Evolutionary conservation across 1,140 invertebrate genomes (phyloP).

Genomic region (Diploscapter pachys): DNA sequence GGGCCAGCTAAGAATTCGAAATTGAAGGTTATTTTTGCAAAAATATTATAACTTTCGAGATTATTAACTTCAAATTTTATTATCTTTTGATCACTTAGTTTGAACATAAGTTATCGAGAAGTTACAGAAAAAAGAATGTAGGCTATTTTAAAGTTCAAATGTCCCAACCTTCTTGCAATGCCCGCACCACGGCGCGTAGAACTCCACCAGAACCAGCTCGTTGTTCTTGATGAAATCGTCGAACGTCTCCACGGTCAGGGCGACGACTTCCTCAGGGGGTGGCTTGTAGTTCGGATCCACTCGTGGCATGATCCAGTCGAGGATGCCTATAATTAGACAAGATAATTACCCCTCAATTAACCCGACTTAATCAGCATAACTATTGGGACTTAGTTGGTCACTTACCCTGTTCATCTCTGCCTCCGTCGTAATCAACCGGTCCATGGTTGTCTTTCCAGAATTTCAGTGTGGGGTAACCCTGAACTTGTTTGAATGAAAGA

Average conservation of each 20-base stretch:
- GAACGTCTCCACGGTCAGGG: conserved; percentile 66
- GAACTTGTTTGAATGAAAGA: background rate
- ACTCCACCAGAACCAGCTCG: conserved; percentile 66
- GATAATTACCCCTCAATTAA: no score
- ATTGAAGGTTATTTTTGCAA: no score
- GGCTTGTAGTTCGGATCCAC: conserved; percentile 62
- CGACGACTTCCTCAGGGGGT: conserved; percentile 65
- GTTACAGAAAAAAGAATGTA: no score
- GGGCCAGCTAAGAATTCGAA: conserved; percentile 51
- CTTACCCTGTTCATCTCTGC: conserved; percentile 51
- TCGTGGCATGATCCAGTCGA: conserved; percentile 50
- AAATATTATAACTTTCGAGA: no score
- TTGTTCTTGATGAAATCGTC: conserved; percentile 62
- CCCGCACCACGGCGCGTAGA: conserved; percentile 67
- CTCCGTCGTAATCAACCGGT: conserved; percentile 55
- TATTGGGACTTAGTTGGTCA: background rate
- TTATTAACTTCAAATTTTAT: no score
- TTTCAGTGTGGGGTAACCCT: conserved; percentile 59
- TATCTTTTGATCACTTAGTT: no score
- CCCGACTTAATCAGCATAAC: background rate
- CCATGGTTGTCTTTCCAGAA: conserved; percentile 54
- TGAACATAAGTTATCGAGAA: no score
- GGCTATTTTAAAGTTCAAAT: no score
- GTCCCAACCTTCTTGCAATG: conserved; percentile 53
- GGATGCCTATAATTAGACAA: conserved; percentile 42